Evolutionary conservation across 1,140 invertebrate genomes (phyloP), one percentile per base, ranked within the genome.

Genomic region (Vanessa atalanta): DNA sequence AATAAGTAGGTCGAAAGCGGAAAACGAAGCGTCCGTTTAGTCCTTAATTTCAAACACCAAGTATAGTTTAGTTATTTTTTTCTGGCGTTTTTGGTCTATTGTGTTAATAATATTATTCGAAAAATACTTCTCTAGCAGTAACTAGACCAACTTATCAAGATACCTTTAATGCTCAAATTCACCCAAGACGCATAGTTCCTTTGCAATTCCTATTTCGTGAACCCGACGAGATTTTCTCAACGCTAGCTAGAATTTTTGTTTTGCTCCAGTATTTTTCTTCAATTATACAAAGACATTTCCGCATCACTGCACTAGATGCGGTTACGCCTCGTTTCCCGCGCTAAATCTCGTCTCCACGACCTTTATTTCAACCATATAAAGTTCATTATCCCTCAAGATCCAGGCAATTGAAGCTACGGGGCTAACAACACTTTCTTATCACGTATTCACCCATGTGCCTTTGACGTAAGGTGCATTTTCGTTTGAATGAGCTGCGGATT

Each of bases 281-380:
- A 76, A 76, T 76, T 76, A 72, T 76, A 76, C 74, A 76, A 76
- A 76, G 74, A 76, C 69, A 67, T 76, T 76, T 76, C 74, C 74
- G 74, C 74, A 65, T 72, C 69, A 76, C 69, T 47, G 70, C 74
- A 64, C 74, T 67, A 68, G 70, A 76, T 68, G 66, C 66, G 63
- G 73, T 68, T 76, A 71, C 48, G 74, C 64, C 67, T 50, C 57
- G 65, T 60, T 53, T 50, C 74, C 14, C 69, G n/a, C 65, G 15
- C 16, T 47, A 67, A 53, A 66, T 66, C 68, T 70, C 20, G 16
- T 26, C 20, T 50, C 47, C 37, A 60, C 68, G 43, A 64, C 57
- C 72, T 50, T 69, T 75, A 78, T 75, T 16, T 57, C 69, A 37
- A 51, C 48, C 16, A 15, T 26, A 67, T 69, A 78, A 37, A 69